These are phyloP conservation scores for Scaptomyza caliginosa DNA, from an alignment of 2,888 invertebrate species.

Conservation along the genomic window DNA sequence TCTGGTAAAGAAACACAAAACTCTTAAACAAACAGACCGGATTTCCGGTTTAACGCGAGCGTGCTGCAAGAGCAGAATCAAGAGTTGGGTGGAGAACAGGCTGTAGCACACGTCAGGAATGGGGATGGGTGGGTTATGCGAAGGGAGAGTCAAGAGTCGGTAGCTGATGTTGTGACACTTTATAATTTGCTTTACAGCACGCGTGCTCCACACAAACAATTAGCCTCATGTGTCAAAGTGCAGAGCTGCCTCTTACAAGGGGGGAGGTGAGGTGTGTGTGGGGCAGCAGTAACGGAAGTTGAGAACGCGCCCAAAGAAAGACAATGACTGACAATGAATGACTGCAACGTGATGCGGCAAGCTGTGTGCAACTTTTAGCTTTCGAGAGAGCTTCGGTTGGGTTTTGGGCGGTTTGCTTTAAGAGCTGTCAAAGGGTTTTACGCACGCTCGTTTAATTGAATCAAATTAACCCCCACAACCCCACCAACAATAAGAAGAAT, in stretches of 20 bases:
- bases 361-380: conserved; percentile 67
- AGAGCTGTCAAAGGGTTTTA: conserved; percentile 60
- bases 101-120: conserved; percentile 7
- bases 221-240: conserved; percentile 75
- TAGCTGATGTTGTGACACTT: conserved; percentile 58
- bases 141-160: conserved; percentile 5
- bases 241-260: conserved; percentile 24
- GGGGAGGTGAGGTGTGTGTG: not conserved
- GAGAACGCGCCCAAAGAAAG: conserved; percentile 44
- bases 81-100: not conserved
- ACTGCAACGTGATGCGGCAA: conserved; percentile 73
- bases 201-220: conserved; percentile 64
- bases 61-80: not conserved
- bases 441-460: conserved; percentile 69
- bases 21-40: conserved; percentile 44
- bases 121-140: not conserved
- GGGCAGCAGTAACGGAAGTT: conserved; percentile 46
- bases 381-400: conserved; percentile 16
- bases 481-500: conserved; percentile 11
- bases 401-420: conserved; percentile 20
- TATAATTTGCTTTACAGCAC: conserved; percentile 66
- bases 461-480: conserved; percentile 71
- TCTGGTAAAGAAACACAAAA: conserved; percentile 45
- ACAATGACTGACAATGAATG: conserved; percentile 31
- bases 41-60: conserved; percentile 69